A percentile compares a stretch with the other conserved stretches of the same genome.
Conservation (phyloP, 2,797 vertebrate genomes). For the Nasua narica region DNA sequence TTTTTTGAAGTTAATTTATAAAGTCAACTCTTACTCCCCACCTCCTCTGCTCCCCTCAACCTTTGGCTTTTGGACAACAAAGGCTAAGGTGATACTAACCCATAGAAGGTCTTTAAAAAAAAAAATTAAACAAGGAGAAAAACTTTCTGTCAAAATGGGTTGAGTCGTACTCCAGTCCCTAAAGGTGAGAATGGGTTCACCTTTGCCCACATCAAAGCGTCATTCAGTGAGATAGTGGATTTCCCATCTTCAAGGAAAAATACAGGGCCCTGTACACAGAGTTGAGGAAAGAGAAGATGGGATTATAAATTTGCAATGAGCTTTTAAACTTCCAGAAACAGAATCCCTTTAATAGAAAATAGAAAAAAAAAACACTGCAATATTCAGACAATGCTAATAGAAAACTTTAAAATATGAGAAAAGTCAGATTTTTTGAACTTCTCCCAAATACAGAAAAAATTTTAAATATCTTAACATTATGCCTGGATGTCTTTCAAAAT, state of each 20-base stretch:
- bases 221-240: conserved; percentile 94
- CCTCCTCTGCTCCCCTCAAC: background rate
- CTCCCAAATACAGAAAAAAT: background rate
- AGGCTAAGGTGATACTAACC: conserved; percentile 64
- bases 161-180: conserved; percentile 95
- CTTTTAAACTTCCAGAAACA: background rate
- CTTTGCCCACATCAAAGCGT: conserved; percentile 99
- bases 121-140: conserved; percentile 30
- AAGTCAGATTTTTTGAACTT: background rate
- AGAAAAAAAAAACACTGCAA: background rate
- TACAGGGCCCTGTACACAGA: conserved; percentile 89
- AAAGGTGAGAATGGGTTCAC: conserved; percentile 98
- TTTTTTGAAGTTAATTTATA: conserved; percentile 52
- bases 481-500: background rate
- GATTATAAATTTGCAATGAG: background rate
- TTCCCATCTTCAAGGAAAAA: conserved; percentile 97
- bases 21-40: conserved; percentile 25
- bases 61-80: conserved; percentile 44
- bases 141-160: conserved; percentile 90
- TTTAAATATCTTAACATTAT: background rate
- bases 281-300: conserved; percentile 40
- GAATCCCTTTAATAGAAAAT: background rate
- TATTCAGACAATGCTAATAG: background rate
- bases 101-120: background rate
- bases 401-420: background rate